Evolutionary conservation across 2,797 vertebrate species (phyloP), one percentile per base, ranked within the genome.

Genomic region (Pachyuromys duprasi): DNA sequence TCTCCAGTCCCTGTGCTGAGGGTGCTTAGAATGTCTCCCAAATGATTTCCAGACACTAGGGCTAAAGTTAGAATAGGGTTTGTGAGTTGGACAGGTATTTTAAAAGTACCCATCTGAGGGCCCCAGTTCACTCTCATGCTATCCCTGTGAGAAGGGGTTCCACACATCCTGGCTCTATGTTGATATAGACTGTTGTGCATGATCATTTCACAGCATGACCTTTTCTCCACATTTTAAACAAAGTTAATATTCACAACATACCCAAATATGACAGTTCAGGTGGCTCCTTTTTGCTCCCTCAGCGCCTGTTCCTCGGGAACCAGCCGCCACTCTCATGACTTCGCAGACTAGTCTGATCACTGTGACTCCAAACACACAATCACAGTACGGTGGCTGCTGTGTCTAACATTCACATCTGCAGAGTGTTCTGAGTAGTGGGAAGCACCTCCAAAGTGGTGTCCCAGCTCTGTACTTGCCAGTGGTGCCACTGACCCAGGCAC

Each of bases 61-160:
- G 36, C 8, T 86, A 24, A 33, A 33, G 60, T 36, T 17, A 62
- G 53, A 53, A 53, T 0, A 74, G 17, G 6, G 7, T n/a, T 55
- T 76, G 49, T 12, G n/a, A 20, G 26, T 24, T 7, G 49, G 60
- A 83, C 70, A 49, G 31, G 26, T 39, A 11, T 36, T 69, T 83
- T 63, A 17, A 57, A 55, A 33, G 24, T 55, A 28, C 36, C 36
- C 17, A 62, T 11, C 1, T 0, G 39, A 76, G 22, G 42, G 20
- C 63, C 36, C 79, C 5, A 0, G 0, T 1, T 8, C 1, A 53
- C 11, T 12, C 36, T 69, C 13, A 36, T 8, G 45, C 8, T 31
- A 70, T 36, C 11, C 14, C 31, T 39, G n/a, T 42, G 24, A 70
- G 15, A 60, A 72, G 6, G 15, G 5, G 26, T 22, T 79, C 55